These are phyloP conservation scores for Psilopogon haemacephalus DNA, from an alignment of 2,113 vertebrate species.

Conservation along the genomic window DNA sequence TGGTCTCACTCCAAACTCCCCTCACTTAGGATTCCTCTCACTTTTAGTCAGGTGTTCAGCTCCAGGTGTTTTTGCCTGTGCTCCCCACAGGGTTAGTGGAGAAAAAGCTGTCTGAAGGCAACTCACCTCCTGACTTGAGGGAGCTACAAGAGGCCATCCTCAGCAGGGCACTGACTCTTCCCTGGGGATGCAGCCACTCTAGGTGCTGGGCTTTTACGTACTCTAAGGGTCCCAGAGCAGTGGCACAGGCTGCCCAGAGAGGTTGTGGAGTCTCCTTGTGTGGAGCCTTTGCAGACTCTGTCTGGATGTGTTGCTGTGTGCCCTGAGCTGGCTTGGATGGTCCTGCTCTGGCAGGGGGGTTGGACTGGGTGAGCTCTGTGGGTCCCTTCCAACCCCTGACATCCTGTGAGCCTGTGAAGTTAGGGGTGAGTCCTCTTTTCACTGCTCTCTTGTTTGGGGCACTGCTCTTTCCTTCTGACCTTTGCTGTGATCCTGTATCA, in stretches of 20 bases:
- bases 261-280: no score
- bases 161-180: neutral
- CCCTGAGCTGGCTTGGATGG: no score
- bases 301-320: no score
- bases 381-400: no score
- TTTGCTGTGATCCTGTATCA: neutral
- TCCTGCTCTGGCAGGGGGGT: no score
- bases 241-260: no score
- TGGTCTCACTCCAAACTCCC: neutral
- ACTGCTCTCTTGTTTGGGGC: neutral
- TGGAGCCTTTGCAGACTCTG: no score
- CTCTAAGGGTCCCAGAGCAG: no score
- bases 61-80: neutral
- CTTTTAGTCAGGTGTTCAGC: neutral
- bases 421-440: neutral
- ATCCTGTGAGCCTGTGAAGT: no score
- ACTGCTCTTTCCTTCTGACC: neutral
- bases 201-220: neutral
- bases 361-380: no score
- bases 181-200: neutral
- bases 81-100: neutral
- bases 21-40: neutral
- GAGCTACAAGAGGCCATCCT: neutral
- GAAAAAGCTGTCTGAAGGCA: neutral
- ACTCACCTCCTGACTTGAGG: neutral